These are phyloP conservation scores for Onychostruthus taczanowskii DNA, from an alignment of 2,113 vertebrate genomes.

Conservation along the genomic window DNA sequence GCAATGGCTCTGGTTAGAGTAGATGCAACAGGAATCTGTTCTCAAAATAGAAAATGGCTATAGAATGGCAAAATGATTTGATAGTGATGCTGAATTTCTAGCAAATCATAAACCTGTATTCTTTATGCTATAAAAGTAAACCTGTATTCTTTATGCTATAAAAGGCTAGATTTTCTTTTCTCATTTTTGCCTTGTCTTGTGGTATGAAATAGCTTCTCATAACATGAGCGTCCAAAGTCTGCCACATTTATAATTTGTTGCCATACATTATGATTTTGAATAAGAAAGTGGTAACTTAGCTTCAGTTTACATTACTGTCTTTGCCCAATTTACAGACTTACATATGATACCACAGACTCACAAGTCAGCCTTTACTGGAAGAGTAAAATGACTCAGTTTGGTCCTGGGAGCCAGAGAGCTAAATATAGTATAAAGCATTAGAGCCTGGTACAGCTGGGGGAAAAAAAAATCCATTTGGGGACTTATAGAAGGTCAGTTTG, in stretches of 20 bases:
- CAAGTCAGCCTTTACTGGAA: neutral
- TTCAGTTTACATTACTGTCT: neutral
- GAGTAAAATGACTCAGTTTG: conserved; percentile 15
- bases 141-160: neutral
- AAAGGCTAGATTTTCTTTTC: neutral
- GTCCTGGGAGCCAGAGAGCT: neutral
- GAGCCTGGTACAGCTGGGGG: neutral
- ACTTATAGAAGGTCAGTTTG: neutral
- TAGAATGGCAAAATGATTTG: neutral
- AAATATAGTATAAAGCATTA: neutral
- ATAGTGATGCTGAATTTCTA: neutral
- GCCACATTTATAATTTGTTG: neutral
- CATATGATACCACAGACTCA: neutral
- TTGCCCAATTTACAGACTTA: neutral
- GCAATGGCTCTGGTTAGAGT: neutral
- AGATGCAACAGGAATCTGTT: neutral
- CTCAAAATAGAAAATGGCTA: neutral
- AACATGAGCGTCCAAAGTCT: neutral
- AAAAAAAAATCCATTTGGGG: neutral
- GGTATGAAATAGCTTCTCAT: neutral
- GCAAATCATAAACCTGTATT: neutral
- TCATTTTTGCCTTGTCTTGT: neutral
- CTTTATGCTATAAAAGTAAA: neutral
- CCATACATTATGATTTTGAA: neutral
- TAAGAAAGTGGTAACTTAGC: neutral